These are phyloP conservation scores for Chlorospingus flavigularis DNA, from an alignment of 2,797 vertebrate species.

Conservation along the genomic window DNA sequence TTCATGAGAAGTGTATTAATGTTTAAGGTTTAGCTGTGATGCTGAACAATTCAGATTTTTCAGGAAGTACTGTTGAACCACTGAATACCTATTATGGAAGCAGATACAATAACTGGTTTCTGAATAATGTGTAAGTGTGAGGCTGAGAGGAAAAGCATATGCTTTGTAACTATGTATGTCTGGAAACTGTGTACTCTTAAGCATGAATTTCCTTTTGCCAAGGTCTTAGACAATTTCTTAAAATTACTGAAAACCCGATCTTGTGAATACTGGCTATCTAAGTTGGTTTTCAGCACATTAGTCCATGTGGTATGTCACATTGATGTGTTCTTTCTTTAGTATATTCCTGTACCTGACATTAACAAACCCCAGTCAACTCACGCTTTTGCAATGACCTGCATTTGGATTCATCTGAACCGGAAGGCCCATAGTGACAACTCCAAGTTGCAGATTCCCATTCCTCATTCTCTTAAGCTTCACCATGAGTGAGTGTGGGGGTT, in stretches of 20 bases:
- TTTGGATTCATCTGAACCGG: conserved; percentile 98
- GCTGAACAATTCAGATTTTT: background rate
- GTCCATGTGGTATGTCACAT: background rate
- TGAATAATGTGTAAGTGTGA: background rate
- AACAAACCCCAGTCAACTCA: conserved; percentile 99
- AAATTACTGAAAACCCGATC: background rate
- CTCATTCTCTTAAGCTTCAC: conserved; percentile 95
- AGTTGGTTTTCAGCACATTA: background rate
- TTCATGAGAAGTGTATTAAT: background rate
- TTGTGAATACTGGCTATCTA: background rate
- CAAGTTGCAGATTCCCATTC: conserved; percentile 96
- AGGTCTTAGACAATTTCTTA: background rate
- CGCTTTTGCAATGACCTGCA: conserved; percentile 98
- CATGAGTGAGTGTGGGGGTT: conserved; percentile 86
- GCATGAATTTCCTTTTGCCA: background rate
- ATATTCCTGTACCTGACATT: conserved; percentile 98
- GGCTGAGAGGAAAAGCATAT: background rate
- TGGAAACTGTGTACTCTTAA: background rate
- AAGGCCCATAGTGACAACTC: conserved; percentile 97
- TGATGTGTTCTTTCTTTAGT: conserved; percentile 75
- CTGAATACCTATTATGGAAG: background rate
- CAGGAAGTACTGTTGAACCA: background rate
- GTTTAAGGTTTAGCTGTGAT: background rate
- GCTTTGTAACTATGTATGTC: background rate
- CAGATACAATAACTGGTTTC: background rate